Evolutionary conservation across 2,888 invertebrate genomes (phyloP).

Genomic region (Sinotaia quadrata): DNA sequence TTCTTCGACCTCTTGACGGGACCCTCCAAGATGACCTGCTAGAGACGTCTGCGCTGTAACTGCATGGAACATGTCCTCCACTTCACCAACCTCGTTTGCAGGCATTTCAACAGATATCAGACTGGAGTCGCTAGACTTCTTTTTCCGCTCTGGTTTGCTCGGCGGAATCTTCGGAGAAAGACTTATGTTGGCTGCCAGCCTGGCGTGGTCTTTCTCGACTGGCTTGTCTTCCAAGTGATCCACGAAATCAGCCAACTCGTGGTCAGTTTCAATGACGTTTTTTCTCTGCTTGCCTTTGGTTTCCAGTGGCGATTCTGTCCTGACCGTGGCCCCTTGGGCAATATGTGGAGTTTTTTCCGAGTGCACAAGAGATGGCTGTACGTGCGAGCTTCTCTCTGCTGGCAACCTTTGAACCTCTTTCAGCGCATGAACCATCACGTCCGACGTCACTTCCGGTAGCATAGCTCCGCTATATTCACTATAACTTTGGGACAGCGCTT

Average conservation of each 20-base stretch:
- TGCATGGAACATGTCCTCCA: background rate
- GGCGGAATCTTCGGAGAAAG: conserved; percentile 37
- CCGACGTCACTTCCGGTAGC: conserved; percentile 19
- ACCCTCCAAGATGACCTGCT: too few species aligned
- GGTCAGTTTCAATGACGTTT: conserved; percentile 24
- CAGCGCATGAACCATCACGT: conserved; percentile 29
- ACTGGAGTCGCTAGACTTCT: conserved; percentile 32
- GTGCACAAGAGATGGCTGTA: background rate
- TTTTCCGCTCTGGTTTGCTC: conserved; percentile 56
- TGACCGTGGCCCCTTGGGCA: background rate
- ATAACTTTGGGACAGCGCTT: conserved; percentile 11
- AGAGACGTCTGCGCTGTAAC: background rate
- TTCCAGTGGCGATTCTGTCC: too few species aligned
- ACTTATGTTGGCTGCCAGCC: background rate
- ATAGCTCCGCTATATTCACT: background rate
- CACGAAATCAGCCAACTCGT: conserved; percentile 31
- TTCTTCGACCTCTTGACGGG: too few species aligned
- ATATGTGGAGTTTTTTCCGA: background rate
- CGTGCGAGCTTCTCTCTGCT: background rate
- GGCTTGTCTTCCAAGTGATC: conserved; percentile 25
- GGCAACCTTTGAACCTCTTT: background rate
- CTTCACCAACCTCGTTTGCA: background rate
- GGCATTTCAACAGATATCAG: conserved; percentile 12
- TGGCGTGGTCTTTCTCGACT: background rate
- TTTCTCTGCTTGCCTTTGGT: background rate